Evolutionary conservation across 2,797 vertebrate species (phyloP).

Genomic region (Thamnophis elegans): DNA sequence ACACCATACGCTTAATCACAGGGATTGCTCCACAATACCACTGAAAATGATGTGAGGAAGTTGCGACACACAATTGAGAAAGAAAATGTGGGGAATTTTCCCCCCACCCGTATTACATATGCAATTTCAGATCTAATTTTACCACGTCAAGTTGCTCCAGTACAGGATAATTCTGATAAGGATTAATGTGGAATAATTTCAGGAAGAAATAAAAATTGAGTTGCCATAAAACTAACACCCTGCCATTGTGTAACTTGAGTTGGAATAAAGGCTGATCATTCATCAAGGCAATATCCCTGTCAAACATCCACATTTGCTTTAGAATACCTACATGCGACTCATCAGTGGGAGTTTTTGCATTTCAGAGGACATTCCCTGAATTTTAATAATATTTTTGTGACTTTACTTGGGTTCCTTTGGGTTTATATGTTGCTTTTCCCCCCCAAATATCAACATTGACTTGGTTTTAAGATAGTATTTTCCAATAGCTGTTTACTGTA

Average conservation of each 20-base stretch:
- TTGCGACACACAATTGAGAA: not conserved
- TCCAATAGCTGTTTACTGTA: not conserved
- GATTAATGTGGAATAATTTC: not conserved
- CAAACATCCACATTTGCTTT: not conserved
- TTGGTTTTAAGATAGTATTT: not conserved
- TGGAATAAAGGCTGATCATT: not conserved
- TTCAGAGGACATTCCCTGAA: not conserved
- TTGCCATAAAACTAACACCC: not conserved
- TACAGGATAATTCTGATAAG: not conserved
- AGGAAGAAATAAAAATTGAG: not conserved
- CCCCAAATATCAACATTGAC: not conserved
- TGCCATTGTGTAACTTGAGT: not conserved
- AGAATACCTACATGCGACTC: not conserved
- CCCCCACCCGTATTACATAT: not conserved
- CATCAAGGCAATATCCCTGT: not conserved
- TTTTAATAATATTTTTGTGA: not conserved
- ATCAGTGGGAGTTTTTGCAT: too few relatives aligned
- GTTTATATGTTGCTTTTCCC: not conserved
- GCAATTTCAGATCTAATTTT: not conserved
- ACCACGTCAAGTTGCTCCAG: not conserved
- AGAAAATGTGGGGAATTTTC: not conserved
- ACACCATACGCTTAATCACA: not conserved
- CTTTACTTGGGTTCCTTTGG: not conserved
- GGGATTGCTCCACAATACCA: not conserved
- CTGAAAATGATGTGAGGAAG: not conserved